Evolutionary conservation across 2,888 invertebrate species (phyloP).

Genomic region (Aspidapion aeneum): DNA sequence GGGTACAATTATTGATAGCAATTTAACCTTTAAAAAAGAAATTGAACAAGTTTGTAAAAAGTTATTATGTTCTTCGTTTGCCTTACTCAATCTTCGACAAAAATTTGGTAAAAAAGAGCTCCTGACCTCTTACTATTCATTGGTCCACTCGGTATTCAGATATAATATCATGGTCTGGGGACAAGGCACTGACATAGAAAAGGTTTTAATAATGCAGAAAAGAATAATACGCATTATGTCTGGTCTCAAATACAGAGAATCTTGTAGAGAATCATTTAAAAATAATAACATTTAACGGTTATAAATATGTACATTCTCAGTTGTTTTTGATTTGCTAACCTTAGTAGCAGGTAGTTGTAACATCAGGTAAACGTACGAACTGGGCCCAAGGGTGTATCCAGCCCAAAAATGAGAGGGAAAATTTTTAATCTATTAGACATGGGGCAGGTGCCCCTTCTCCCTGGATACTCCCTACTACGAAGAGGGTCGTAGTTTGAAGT

Average conservation of each 20-base stretch:
- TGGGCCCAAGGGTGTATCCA: no score
- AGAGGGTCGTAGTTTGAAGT: no score
- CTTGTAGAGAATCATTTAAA: slow-evolving; percentile 5
- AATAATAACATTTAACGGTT: background rate
- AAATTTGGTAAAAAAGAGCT: background rate
- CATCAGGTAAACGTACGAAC: no score
- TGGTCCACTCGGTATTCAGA: background rate
- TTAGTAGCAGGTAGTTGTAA: no score
- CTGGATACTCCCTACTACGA: no score
- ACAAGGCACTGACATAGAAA: background rate
- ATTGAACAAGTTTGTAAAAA: background rate
- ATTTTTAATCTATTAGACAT: no score
- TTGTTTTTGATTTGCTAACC: background rate
- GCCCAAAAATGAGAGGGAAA: no score
- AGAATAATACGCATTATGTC: slow-evolving; percentile 3
- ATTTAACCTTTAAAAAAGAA: background rate
- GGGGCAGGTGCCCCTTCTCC: no score
- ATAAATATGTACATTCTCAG: background rate
- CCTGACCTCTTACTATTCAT: slow-evolving; percentile 5
- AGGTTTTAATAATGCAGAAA: slow-evolving; percentile 5
- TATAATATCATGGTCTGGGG: slow-evolving; percentile 2
- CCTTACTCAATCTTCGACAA: background rate
- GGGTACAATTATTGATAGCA: background rate
- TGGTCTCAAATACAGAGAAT: slow-evolving; percentile 1
- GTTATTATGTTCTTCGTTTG: background rate